Base-by-base conservation (phyloP, 1,140 invertebrate species). In the Neuroterus valhalla region DNA sequence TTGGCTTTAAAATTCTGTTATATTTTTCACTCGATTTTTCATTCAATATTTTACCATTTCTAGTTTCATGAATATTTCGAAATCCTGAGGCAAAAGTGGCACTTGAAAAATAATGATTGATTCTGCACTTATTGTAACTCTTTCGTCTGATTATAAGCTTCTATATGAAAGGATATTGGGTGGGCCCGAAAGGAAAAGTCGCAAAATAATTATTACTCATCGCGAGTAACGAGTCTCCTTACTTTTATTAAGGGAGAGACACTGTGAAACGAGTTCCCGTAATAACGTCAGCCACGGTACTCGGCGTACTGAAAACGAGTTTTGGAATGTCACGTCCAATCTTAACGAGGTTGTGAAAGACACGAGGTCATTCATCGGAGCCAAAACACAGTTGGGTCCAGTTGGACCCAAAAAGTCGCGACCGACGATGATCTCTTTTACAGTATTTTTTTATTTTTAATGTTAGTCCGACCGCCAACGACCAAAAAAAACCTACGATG, bases 131-230 rank as follows among this genome's bases (percentile, higher is more conserved):
- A 17, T 5, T 48, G 15, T 17, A 8, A 5, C n/a, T n/a, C 3
- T 17, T 17, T 4, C 17, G 8, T 19, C 6, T 17, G 15, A 8
- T 17, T n/a, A 17, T 8, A 6, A 17, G 17, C 15, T 48, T 48
- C 3, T 1, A 48, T 17, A 48, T 48, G 46, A 31, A 52, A 52
- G 23, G 14, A 26, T 62, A 62, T 62, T 62, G 55, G 55, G 55
- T 62, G 55, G 55, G 26, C 26, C 11, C 21, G 14, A 62, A 62
- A 38, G 55, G 55, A 62, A 62, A 62, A 62, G 55, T 31, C 55
- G 55, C 55, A n/a, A 62, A 62, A 62, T 62, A 31, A 62, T 62
- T 62, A 62, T 62, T 62, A 62, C 55, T 62, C 55, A 62, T 62
- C 55, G 55, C 23, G 55, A 62, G 55, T 62, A 62, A 62, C 26